A percentile compares a stretch with the other conserved stretches of the same genome.
phyloP scores from a whole-genome alignment of 1,140 invertebrate species.

The Antheraea mylitta region DNA sequence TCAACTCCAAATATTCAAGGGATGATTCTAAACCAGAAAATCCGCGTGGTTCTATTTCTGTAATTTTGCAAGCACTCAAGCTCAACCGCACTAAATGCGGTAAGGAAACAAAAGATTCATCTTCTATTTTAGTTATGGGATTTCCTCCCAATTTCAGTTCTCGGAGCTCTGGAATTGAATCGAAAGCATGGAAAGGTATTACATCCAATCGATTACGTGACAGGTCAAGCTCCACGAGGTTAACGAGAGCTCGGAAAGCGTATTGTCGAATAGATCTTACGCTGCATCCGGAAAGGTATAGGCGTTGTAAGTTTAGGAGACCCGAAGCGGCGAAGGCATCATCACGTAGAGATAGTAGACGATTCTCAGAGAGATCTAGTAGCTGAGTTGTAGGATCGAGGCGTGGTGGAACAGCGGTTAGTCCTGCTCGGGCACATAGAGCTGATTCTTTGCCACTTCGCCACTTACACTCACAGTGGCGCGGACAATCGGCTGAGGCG shows the following conservation, averaged over 20 bases:
- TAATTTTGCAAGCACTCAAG: slow-evolving; percentile 84
- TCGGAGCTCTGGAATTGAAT: slow-evolving; percentile 85
- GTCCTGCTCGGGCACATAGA: slow-evolving; percentile 85
- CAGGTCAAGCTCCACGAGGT: slow-evolving; percentile 88
- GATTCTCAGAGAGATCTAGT: slow-evolving; percentile 87
- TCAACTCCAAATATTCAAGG: slow-evolving; percentile 87
- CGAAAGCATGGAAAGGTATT: slow-evolving; percentile 86
- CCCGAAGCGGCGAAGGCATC: slow-evolving; percentile 86
- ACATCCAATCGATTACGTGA: slow-evolving; percentile 84
- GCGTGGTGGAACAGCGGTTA: slow-evolving; percentile 83
- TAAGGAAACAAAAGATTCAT: slow-evolving; percentile 84
- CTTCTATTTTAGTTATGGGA: slow-evolving; percentile 83
- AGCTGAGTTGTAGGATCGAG: slow-evolving; percentile 88
- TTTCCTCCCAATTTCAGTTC: slow-evolving; percentile 87
- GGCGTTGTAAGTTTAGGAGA: slow-evolving; percentile 88
- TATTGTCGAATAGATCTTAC: slow-evolving; percentile 82
- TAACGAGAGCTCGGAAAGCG: slow-evolving; percentile 85
- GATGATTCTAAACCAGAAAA: slow-evolving; percentile 86
- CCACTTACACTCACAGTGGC: slow-evolving; percentile 91
- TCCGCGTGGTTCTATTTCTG: slow-evolving; percentile 82
- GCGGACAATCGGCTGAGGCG: slow-evolving; percentile 81
- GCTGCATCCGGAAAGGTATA: slow-evolving; percentile 84
- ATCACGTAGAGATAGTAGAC: slow-evolving; percentile 81
- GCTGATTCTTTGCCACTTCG: slow-evolving; percentile 91
- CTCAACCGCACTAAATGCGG: slow-evolving; percentile 86